phyloP scores from a whole-genome alignment of 2,797 vertebrate species.

The Myotis findleyi region DNA sequence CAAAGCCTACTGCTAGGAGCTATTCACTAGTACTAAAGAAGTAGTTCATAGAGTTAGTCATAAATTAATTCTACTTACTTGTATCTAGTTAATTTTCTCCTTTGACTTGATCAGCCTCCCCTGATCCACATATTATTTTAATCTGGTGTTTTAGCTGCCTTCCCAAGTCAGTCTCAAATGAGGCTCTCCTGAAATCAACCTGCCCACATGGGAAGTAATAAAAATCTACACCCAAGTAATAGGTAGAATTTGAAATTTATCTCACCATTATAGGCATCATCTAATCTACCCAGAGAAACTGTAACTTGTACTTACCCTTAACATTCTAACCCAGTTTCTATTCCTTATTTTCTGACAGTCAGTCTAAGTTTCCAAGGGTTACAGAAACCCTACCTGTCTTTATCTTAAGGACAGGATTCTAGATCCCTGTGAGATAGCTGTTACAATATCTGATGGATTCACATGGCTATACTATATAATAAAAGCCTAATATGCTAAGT shows the following conservation, averaged over 20 bases:
- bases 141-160: neutral
- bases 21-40: neutral
- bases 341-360: neutral
- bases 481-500: no score
- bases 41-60: neutral
- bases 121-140: neutral
- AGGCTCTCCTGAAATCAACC: neutral
- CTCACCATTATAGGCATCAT: neutral
- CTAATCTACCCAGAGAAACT: neutral
- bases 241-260: neutral
- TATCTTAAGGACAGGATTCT: neutral
- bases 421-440: neutral
- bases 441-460: neutral
- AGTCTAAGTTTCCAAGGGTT: neutral
- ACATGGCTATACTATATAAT: neutral
- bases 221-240: neutral
- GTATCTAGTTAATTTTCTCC: neutral
- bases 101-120: neutral
- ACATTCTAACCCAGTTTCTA: neutral
- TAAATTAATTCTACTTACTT: neutral
- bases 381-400: neutral
- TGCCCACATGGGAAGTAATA: neutral
- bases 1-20: neutral
- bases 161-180: neutral
- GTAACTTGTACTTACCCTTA: neutral